Percentiles rank a stretch among this genome's conserved stretches.
Evolutionary conservation across 2,113 vertebrate species (phyloP).

Genomic region (Ariopsis seemanni): DNA sequence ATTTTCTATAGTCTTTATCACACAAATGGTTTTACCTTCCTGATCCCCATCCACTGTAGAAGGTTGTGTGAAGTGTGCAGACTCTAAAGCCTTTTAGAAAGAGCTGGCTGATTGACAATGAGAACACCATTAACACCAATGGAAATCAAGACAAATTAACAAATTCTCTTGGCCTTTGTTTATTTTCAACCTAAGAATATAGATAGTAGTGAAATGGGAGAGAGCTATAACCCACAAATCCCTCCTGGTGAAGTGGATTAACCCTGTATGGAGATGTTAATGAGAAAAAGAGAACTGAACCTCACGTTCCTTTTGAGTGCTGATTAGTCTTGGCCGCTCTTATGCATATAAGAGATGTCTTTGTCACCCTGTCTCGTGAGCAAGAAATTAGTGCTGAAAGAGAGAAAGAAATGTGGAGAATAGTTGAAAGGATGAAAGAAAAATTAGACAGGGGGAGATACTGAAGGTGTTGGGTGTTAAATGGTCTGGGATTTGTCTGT

Average conservation of each 20-base stretch:
- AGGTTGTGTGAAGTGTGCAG: slow-evolving; percentile 24
- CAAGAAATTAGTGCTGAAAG: slow-evolving; percentile 75
- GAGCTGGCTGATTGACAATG: not conserved
- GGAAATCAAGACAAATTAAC: slow-evolving; percentile 65
- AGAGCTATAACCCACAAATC: slow-evolving; percentile 64
- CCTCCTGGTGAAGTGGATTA: slow-evolving; percentile 76
- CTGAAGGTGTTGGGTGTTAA: slow-evolving; percentile 67
- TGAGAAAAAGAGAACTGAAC: slow-evolving; percentile 74
- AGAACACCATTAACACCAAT: slow-evolving; percentile 50
- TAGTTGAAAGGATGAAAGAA: slow-evolving; percentile 39
- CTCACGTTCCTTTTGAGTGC: slow-evolving; percentile 72
- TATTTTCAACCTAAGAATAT: slow-evolving; percentile 62
- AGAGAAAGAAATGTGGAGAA: slow-evolving; percentile 54
- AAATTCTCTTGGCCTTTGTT: slow-evolving; percentile 63
- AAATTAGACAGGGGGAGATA: slow-evolving; percentile 38
- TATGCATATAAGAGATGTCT: slow-evolving; percentile 81
- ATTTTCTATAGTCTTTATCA: slow-evolving; percentile 1
- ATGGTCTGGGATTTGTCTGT: slow-evolving; percentile 60
- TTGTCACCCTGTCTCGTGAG: slow-evolving; percentile 82
- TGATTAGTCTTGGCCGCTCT: slow-evolving; percentile 75
- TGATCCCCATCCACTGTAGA: slow-evolving; percentile 4
- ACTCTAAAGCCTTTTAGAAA: slow-evolving; percentile 18
- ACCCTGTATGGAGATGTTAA: slow-evolving; percentile 87
- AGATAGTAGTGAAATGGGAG: slow-evolving; percentile 36
- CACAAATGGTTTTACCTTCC: slow-evolving; percentile 14